Base-by-base conservation (phyloP, 2,113 vertebrate genomes). In the Tylochromis polylepis region DNA sequence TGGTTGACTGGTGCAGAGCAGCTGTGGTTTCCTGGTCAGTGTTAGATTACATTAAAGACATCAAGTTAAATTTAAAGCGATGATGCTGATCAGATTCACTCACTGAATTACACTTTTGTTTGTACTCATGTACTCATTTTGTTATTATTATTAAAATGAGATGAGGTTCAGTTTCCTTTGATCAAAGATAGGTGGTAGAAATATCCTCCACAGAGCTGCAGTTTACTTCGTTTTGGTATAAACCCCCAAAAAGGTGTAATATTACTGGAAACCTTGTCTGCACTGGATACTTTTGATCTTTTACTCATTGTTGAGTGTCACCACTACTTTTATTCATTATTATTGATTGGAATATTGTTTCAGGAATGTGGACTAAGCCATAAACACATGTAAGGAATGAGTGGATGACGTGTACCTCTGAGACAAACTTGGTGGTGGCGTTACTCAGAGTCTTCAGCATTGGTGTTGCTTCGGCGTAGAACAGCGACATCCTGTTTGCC, bases 391-490 rank as follows among this genome's bases (percentile, higher is more conserved):
- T 77, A 51, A 27, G 67, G 38, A 46, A 5, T 1, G 43, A 49
- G 18, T 29, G 70, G 43, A 31, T 51, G 18, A 2, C 2, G 12
- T 10, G 51, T 90, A 97, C 97, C 97, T 98, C 97, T 0, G 97
- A 98, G 24, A 98, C 97, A 36, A 98, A 98, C 95, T 97, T 98
- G 92, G 97, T 98, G 89, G 97, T 98, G 94, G 97, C 97, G 0
- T 98, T 98, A 94, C 97, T 98, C 92, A 98, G 95, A 0, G 97
- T 98, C 95, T 98, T 98, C 94, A 98, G 96, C 97, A 98, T 98
- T n/a, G 97, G 97, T 4, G 97, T 98, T 49, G 97, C 97, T 89
- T 98, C 97, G 0, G 97, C 97, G 0, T 98, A 98, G 94, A 98
- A 98, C 46, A 98, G 96, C 2, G 97, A 98, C 97, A 98, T 98